These are phyloP conservation scores for Heterodera schachtii DNA, from an alignment of 1,140 invertebrate species.

Conservation along the genomic window DNA sequence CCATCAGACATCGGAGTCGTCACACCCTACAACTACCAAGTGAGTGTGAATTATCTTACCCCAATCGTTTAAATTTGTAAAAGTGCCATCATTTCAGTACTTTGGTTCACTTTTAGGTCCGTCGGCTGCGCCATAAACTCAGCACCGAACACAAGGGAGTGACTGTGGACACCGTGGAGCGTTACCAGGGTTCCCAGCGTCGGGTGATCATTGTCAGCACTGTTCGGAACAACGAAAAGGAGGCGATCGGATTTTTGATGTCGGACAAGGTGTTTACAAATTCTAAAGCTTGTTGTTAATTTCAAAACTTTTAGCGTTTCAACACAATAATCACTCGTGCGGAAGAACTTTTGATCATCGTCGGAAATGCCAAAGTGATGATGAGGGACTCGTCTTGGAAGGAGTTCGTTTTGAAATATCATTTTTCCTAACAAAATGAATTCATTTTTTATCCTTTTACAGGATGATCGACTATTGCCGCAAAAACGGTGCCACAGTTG, in stretches of 20 bases:
- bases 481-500: conserved; percentile 13
- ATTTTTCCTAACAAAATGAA: neutral
- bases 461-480: conserved; percentile 21
- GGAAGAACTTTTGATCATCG: conserved; percentile 38
- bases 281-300: too few relatives aligned
- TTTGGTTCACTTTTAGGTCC: conserved; percentile 10
- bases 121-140: conserved; percentile 15
- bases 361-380: conserved; percentile 30
- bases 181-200: conserved; percentile 41
- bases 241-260: conserved; percentile 30
- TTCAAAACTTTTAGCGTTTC: conserved; percentile 33
- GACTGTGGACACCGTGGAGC: conserved; percentile 43
- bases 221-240: conserved; percentile 31
- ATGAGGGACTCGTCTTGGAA: conserved; percentile 19
- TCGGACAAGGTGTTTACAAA: conserved; percentile 7
- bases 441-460: neutral
- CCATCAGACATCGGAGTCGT: conserved; percentile 84
- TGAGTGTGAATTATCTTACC: neutral
- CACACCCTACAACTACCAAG: conserved; percentile 85
- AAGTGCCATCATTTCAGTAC: too few relatives aligned
- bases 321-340: conserved; percentile 41
- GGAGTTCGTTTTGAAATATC: neutral
- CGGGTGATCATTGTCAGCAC: conserved; percentile 43
- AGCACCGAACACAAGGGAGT: conserved; percentile 17
- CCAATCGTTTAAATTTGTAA: neutral